phyloP scores from a whole-genome alignment of 2,113 vertebrate species.

The Rhagologus leucostigma region DNA sequence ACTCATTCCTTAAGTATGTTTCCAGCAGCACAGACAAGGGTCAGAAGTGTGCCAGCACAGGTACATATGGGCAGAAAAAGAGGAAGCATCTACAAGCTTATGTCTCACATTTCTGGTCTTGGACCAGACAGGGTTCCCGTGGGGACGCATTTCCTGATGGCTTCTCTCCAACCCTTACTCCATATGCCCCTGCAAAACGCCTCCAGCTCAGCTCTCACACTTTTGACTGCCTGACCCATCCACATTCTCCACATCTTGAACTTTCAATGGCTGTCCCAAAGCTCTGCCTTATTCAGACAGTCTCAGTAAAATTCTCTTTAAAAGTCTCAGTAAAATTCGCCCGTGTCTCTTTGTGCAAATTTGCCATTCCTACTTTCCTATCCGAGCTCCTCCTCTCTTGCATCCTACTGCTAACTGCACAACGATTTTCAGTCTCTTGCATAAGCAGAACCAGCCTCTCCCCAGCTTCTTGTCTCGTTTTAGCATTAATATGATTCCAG shows the following conservation, averaged over 20 bases:
- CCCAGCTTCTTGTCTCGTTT: not conserved
- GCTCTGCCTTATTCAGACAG: not conserved
- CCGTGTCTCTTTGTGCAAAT: not conserved
- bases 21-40: not conserved
- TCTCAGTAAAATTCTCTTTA: not conserved
- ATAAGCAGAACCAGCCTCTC: not conserved
- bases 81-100: not conserved
- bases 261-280: not conserved
- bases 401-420: not conserved
- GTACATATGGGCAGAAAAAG: not conserved
- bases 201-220: conserved; percentile 25
- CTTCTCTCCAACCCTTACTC: not conserved
- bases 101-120: not conserved
- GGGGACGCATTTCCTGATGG: conserved; percentile 21
- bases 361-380: not conserved
- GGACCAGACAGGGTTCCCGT: not conserved
- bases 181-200: not conserved
- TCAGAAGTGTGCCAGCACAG: not conserved
- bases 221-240: not conserved
- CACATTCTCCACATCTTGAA: not conserved
- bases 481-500: not conserved
- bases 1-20: not conserved
- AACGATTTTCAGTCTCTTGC: not conserved
- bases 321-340: not conserved
- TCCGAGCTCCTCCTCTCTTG: not conserved